Evolutionary conservation across 2,797 vertebrate genomes (phyloP).

Genomic region (Meda fulgida): DNA sequence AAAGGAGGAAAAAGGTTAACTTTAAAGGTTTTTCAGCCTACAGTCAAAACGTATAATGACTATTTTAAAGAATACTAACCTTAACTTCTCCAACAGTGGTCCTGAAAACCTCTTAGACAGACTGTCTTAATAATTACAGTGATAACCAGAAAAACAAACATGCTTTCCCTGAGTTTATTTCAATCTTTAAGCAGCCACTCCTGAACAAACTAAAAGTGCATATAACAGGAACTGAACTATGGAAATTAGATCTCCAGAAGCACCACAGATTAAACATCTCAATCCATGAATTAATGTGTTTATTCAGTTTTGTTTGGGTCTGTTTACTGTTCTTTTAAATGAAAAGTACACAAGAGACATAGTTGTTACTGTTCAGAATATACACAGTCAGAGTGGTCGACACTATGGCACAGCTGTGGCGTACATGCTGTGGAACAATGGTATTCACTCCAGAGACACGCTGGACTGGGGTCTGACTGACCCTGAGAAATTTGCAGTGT

Average conservation of each 20-base stretch:
- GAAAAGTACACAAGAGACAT: not conserved
- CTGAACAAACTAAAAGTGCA: not conserved
- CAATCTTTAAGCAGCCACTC: not conserved
- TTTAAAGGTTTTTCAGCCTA: not conserved
- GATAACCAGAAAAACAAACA: conserved; percentile 1
- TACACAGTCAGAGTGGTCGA: not conserved
- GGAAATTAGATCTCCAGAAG: not conserved
- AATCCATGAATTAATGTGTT: not conserved
- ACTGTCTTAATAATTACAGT: not conserved
- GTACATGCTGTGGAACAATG: not conserved
- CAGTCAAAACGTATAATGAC: not conserved
- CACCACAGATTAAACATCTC: not conserved
- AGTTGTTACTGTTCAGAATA: not conserved
- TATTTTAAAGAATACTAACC: not conserved
- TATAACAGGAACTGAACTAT: not conserved
- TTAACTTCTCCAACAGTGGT: not conserved
- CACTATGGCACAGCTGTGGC: not conserved
- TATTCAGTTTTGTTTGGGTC: conserved; percentile 8
- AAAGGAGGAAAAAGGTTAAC: not conserved
- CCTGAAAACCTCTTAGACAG: not conserved
- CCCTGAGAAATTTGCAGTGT: not conserved
- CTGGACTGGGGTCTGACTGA: not conserved
- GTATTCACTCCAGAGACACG: not conserved
- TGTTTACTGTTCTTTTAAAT: conserved; percentile 3
- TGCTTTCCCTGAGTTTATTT: not conserved